Percentiles rank a stretch among this genome's conserved stretches.
Conservation (phyloP, 2,113 vertebrate genomes). For the Columba livia region DNA sequence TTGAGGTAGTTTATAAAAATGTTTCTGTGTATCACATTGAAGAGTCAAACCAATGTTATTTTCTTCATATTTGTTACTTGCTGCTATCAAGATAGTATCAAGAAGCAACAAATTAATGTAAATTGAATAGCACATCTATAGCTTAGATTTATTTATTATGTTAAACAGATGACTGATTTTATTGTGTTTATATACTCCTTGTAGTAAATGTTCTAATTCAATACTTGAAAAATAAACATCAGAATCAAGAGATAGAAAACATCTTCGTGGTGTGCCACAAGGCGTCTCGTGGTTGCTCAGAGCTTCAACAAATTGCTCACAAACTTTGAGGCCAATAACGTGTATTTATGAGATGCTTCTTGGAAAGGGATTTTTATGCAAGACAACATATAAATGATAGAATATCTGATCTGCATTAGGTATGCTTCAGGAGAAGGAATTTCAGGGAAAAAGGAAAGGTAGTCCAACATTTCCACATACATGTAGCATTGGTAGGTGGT, state of each 20-base stretch:
- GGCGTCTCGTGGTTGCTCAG: background rate
- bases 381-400: background rate
- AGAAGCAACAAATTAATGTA: conserved; percentile 23
- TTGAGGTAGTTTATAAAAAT: conserved; percentile 64
- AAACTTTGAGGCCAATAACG: background rate
- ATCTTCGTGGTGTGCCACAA: background rate
- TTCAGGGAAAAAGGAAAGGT: background rate
- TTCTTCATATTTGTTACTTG: conserved; percentile 39
- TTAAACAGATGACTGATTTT: conserved; percentile 28
- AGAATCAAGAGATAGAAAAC: background rate
- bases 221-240: background rate
- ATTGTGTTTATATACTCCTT: background rate
- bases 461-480: background rate
- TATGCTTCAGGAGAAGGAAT: background rate
- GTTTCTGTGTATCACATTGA: conserved; percentile 52
- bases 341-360: background rate
- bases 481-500: background rate
- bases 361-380: background rate
- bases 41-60: conserved; percentile 6
- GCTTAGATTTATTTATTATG: background rate
- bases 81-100: background rate
- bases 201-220: background rate
- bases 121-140: background rate
- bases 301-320: background rate
- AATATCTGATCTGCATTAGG: background rate